A percentile compares a stretch with the other conserved stretches of the same genome.
Evolutionary conservation across 2,888 invertebrate species (phyloP).

Genomic region (Apodemia zela): DNA sequence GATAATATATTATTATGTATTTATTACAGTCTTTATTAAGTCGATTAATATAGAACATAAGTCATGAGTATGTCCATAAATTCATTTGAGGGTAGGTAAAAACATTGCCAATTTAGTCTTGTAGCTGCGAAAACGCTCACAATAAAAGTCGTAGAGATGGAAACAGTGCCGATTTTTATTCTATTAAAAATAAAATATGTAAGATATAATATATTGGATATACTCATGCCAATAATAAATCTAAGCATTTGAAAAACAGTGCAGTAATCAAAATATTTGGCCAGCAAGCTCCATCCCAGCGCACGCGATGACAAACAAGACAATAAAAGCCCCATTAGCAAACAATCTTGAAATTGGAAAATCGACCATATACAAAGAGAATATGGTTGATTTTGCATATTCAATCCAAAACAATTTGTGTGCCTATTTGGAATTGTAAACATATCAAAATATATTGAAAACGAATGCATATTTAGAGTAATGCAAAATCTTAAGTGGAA

Average conservation of each 20-base stretch:
- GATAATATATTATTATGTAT: no score
- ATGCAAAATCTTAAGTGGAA: neutral
- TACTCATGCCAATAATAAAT: conserved; percentile 26
- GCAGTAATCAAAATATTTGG: conserved; percentile 36
- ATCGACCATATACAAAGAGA: conserved; percentile 21
- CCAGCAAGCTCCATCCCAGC: conserved; percentile 72
- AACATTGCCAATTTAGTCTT: no score
- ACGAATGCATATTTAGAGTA: neutral
- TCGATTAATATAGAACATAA: no score
- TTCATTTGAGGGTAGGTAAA: no score
- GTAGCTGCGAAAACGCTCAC: no score
- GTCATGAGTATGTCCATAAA: no score
- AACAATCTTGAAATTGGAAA: conserved; percentile 22
- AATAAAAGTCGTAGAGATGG: no score
- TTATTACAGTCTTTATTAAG: no score
- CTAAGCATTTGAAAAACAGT: conserved; percentile 30
- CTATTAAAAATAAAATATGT: no score
- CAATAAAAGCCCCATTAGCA: conserved; percentile 11
- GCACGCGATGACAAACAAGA: conserved; percentile 46
- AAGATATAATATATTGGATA: neutral
- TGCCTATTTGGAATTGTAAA: conserved; percentile 33
- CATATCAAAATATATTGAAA: neutral
- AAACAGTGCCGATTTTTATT: no score
- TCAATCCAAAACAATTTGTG: conserved; percentile 21
- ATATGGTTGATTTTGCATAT: conserved; percentile 23